Evolutionary conservation across 1,140 invertebrate genomes (phyloP), one percentile per base, ranked within the genome.

Genomic region (Apis dorsata): DNA sequence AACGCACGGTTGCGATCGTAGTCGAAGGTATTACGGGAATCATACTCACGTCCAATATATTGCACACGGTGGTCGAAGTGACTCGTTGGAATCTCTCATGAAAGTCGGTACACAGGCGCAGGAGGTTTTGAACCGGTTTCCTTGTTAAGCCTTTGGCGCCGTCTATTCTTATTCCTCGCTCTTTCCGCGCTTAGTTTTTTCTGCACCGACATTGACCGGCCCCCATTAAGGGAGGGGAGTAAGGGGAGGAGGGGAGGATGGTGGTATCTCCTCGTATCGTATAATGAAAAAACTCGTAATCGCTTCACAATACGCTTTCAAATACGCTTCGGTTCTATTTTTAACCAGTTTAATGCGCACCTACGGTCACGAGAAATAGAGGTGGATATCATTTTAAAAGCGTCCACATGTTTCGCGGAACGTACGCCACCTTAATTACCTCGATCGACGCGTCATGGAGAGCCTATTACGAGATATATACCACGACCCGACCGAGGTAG

Each of bases 141-240:
- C 86, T 80, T 85, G 78, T 78, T 85, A 86, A 72, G 77, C 86
- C 82, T 78, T 87, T 85, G 86, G 83, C 86, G 83, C 86, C 86
- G 86, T 87, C 79, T 72, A 75, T 87, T 87, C 83, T 87, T 80
- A 72, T 76, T 83, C 81, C 55, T 72, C 63, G 57, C 19, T 71
- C 82, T 87, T 78, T 57, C 60, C 76, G 81, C 57, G 80, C 84
- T 83, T 63, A 84, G 71, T 75, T 74, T 74, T 81, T 81, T 87
- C 44, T 44, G 17, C 76, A 49, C n/a, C 62, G 63, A 24, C 72
- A 68, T 76, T 57, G 53, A 74, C 24, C 80, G 73, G 44, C 24
- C 73, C 55, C 80, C 80, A 70, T 77, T 82, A 69, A 85, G 63
- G 49, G 60, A 34, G 57, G 62, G 34, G 34, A 34, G 34, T 4